Base-by-base conservation (phyloP, 2,113 vertebrate species). In the Podiceps cristatus region DNA sequence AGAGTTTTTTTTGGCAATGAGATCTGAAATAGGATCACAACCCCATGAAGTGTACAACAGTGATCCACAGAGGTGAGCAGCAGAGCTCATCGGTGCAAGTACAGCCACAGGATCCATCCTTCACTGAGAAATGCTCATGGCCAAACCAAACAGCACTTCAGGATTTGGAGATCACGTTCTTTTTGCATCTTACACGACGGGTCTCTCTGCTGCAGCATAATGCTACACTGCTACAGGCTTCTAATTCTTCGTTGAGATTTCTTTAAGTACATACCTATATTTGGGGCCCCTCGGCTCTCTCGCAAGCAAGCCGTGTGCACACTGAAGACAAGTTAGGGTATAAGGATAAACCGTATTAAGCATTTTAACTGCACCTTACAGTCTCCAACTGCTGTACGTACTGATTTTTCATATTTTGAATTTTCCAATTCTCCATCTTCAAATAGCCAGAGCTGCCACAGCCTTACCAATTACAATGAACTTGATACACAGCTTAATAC, bases 1-100 rank as follows among this genome's bases (percentile, higher is more conserved):
- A 16, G 29, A 44, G 37, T 1, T 7, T 58, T 85, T 90, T 52
- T 73, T 64, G 31, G 44, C 52, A 60, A 15, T 28, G 9, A 55
- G 59, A 13, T 8, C 49, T 75, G 84, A 75, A 84, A 52, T 23
- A 56, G 53, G 66, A 44, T 76, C 35, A 7, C 37, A 27, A 88
- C 37, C 18, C 0, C 14, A 3, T 12, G 10, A 49, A 60, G 56
- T 0, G 7, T n/a, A 10, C 15, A 10, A 33, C n/a, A 1, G 5
- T 2, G 72, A 50, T 18, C 71, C 27, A 5, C 40, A 13, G 90
- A 6, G 59, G n/a, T 4, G 44, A 56, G 79, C 72, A 4, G 53
- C 28, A 35, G 67, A 83, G 69, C 62, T 73, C 67, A 15, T 29
- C 58, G 77, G 27, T 47, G 5, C 8, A 20, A 14, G 35, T 6